Base-by-base conservation (phyloP, 2,888 invertebrate species). In the Anagyrus pseudococci region DNA sequence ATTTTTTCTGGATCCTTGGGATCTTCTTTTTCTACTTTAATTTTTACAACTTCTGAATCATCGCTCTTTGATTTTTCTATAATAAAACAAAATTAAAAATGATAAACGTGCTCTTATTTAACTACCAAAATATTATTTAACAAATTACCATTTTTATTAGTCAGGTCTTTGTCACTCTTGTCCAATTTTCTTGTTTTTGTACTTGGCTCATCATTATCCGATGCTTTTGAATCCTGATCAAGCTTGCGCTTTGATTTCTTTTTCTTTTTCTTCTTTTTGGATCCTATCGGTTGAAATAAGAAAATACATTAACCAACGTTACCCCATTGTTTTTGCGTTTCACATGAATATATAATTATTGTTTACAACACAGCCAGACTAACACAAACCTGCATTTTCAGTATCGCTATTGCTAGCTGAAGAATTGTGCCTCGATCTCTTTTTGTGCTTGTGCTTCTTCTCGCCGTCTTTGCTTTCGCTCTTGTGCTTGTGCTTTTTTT, bases 361-460 rank as follows among this genome's bases (percentile, higher is more conserved):
- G 43, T 26, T 25, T 29, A 17, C 13, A 33, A 17, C 10, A 20
- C 2, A 26, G 15, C 2, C 17, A 37, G 25, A 25, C 8, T 20
- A 54, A 54, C 43, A 10, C 52, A 13, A 55, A 66, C 63, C 66
- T 58, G 49, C 58, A 37, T 61, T 58, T 7, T 67, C 66, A 37
- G 54, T 25, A 33, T 61, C 66, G 15, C 72, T 75, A 0, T 72
- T 71, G 52, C 66, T 61, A n/a, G 76, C 75, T 8, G 73, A 74
- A 46, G 72, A 76, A 43, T 73, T 77, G n/a, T 76, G 69, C 62
- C 80, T 81, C 0, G 74, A 75, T 52, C 78, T 80, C 50, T 81
- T 81, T 58, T 78, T 79, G 48, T 79, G 77, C 40, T 82, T 82
- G 56, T 88, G 77, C 41, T 73, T 80, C 67, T 73, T 82, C 72